phyloP scores from a whole-genome alignment of 2,113 vertebrate genomes.

The Urocitellus parryii region DNA sequence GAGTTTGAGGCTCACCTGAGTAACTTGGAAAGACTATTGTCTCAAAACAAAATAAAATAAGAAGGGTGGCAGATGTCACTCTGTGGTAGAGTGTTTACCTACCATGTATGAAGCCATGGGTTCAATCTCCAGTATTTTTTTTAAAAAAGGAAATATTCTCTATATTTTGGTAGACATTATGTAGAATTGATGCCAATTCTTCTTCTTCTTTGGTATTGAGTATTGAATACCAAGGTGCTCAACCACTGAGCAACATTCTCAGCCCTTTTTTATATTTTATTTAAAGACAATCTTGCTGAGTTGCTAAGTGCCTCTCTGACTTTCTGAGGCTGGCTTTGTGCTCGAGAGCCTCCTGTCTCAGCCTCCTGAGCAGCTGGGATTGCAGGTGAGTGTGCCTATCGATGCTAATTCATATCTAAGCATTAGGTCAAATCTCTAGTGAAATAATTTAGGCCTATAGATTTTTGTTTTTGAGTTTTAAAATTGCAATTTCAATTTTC shows the following conservation, averaged over 20 bases:
- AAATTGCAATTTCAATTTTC: neutral
- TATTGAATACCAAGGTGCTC: too few relatives aligned
- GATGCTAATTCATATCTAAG: constrained; percentile 6
- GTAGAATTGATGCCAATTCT: neutral
- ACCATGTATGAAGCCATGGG: neutral
- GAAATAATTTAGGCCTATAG: neutral
- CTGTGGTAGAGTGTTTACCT: neutral
- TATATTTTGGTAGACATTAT: neutral
- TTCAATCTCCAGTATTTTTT: neutral
- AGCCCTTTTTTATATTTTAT: too few relatives aligned
- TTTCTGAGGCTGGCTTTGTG: too few relatives aligned
- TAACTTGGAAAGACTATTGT: neutral
- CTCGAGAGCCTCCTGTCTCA: too few relatives aligned
- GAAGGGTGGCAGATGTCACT: neutral
- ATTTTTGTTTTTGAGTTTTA: neutral
- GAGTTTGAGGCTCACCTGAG: neutral
- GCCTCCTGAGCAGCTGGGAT: too few relatives aligned
- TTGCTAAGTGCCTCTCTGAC: too few relatives aligned
- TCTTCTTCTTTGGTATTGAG: neutral
- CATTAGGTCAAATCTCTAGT: neutral
- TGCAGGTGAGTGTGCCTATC: neutral
- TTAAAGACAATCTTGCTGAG: too few relatives aligned
- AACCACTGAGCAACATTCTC: too few relatives aligned
- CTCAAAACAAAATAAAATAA: neutral
- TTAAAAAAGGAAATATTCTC: neutral